Evolutionary conservation across 2,797 vertebrate genomes (phyloP).

Genomic region (Diceros bicornis): DNA sequence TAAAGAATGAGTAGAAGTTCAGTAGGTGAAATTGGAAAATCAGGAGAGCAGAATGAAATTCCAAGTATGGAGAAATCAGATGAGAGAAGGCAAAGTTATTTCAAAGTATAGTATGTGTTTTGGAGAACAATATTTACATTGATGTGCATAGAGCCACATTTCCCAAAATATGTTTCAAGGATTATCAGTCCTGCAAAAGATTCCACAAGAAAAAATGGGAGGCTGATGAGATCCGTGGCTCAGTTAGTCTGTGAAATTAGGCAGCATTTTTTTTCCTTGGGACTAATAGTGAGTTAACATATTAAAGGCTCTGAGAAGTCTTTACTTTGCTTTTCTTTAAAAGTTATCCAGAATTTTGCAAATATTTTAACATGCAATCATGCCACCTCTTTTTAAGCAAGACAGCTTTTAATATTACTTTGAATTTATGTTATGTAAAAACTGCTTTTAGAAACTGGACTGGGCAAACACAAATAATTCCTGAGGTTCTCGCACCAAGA

Average conservation of each 20-base stretch:
- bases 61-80: background rate
- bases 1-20: background rate
- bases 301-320: background rate
- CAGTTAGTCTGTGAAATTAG: background rate
- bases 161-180: background rate
- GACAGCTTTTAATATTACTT: background rate
- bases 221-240: background rate
- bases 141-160: background rate
- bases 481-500: background rate
- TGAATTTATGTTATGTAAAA: background rate
- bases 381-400: background rate
- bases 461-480: background rate
- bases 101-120: background rate
- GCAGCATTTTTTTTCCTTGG: background rate
- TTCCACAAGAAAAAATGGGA: background rate
- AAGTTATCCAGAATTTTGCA: background rate
- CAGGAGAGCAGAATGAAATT: background rate
- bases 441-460: background rate
- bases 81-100: background rate
- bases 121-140: background rate
- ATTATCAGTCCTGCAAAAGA: background rate
- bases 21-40: background rate
- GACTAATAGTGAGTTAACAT: background rate
- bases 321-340: conserved; percentile 35
- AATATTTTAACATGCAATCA: background rate